Percentiles rank a stretch among this genome's conserved stretches.
Evolutionary conservation across 2,113 vertebrate species (phyloP).

Genomic region (Lophura nycthemera): DNA sequence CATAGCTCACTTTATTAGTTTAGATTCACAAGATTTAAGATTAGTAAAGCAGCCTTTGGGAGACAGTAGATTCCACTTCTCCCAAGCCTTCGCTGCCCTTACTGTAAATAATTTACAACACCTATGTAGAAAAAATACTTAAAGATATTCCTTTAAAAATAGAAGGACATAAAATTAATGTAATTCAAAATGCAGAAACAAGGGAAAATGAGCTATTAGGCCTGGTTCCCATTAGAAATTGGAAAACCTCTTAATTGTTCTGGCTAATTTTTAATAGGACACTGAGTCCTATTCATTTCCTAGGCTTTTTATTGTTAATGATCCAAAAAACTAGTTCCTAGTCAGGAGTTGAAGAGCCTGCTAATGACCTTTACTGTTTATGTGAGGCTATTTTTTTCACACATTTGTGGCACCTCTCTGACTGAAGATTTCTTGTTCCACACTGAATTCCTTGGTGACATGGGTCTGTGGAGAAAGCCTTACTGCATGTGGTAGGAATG

Average conservation of each 20-base stretch:
- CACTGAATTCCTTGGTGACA: constrained; percentile 73
- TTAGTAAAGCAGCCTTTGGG: background rate
- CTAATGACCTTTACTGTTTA: constrained; percentile 60
- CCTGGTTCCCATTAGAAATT: constrained; percentile 30
- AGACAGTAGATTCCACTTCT: constrained; percentile 16
- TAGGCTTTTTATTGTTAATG: constrained; percentile 50
- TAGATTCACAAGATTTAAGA: background rate
- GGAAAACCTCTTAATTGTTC: constrained; percentile 42
- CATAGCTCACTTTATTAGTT: background rate
- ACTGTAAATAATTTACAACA: constrained; percentile 45
- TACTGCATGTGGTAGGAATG: constrained; percentile 71
- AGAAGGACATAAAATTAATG: constrained; percentile 11
- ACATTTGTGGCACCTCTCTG: constrained; percentile 56
- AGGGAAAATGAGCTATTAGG: constrained; percentile 4
- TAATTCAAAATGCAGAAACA: constrained; percentile 33
- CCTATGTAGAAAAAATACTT: background rate
- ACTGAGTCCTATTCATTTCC: constrained; percentile 27
- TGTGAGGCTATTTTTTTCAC: constrained; percentile 29
- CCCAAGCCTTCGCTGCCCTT: constrained; percentile 16
- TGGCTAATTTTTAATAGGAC: constrained; percentile 66
- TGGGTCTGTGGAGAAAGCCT: constrained; percentile 56
- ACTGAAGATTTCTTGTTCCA: constrained; percentile 74
- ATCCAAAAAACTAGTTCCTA: constrained; percentile 61
- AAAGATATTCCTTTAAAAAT: background rate
- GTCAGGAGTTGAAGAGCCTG: constrained; percentile 26